phyloP scores from a whole-genome alignment of 2,888 invertebrate species.

The Lasioglossum villosulum region DNA sequence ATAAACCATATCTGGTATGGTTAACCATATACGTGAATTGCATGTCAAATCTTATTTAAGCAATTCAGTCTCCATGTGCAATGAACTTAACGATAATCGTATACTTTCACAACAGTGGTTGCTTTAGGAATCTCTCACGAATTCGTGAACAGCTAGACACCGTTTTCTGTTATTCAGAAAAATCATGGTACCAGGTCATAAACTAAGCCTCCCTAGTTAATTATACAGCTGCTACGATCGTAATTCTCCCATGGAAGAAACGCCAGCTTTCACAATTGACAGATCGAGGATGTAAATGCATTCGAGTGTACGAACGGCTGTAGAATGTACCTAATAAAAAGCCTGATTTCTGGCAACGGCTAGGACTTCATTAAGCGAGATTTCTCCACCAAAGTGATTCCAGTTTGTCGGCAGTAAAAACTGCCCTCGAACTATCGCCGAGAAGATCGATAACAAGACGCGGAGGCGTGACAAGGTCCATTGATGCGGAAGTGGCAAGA shows the following conservation, averaged over 20 bases:
- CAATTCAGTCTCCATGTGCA: no score
- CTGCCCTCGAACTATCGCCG: neutral
- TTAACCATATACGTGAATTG: no score
- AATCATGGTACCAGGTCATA: neutral
- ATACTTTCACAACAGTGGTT: neutral
- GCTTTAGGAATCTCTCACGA: neutral
- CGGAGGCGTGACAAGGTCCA: slow-evolving; percentile 1
- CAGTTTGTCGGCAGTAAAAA: neutral
- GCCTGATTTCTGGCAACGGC: neutral
- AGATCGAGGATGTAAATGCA: neutral
- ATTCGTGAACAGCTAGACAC: neutral
- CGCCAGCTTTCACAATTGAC: neutral
- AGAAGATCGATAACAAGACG: neutral
- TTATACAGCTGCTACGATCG: neutral
- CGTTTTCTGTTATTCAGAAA: neutral
- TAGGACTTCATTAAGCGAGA: neutral
- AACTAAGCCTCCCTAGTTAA: neutral
- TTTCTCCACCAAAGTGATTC: neutral
- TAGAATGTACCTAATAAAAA: neutral
- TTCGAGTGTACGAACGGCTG: neutral
- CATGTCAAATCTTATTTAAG: no score
- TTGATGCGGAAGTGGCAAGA: slow-evolving; percentile 3
- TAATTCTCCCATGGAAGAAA: neutral
- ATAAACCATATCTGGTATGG: no score
- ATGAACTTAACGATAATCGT: no score